phyloP scores from a whole-genome alignment of 2,888 invertebrate species.

The Bimastos eiseni region DNA sequence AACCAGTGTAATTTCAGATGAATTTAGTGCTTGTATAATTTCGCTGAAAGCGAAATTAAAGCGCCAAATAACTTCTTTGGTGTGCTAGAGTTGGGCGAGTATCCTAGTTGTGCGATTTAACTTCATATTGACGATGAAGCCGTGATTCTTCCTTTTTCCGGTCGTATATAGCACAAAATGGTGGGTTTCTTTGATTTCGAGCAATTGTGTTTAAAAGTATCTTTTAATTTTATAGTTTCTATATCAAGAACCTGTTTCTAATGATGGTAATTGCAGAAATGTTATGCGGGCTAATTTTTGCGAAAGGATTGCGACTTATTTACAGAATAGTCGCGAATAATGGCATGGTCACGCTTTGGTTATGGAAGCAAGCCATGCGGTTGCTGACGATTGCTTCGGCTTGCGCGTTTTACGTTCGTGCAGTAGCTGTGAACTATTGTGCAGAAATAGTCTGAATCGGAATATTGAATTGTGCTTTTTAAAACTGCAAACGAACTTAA shows the following conservation, averaged over 20 bases:
- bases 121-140: neutral
- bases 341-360: neutral
- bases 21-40: too few species aligned
- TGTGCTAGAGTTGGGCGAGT: neutral
- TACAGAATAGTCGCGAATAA: slow-evolving; percentile 2
- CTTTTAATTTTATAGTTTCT: neutral
- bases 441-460: neutral
- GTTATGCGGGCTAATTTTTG: neutral
- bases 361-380: neutral
- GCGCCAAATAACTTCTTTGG: neutral
- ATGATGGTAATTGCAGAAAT: neutral
- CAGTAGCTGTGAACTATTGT: neutral
- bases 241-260: neutral
- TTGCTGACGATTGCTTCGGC: too few species aligned
- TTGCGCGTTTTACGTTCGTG: neutral
- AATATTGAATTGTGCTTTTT: neutral
- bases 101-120: neutral
- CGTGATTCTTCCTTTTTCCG: neutral
- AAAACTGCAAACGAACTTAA: too few species aligned
- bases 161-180: neutral
- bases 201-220: neutral
- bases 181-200: neutral
- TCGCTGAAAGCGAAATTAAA: too few species aligned
- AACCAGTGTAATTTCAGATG: too few species aligned
- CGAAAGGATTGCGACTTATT: neutral